phyloP scores from a whole-genome alignment of 2,888 invertebrate species.

The Rhimphoctona megacephalus region DNA sequence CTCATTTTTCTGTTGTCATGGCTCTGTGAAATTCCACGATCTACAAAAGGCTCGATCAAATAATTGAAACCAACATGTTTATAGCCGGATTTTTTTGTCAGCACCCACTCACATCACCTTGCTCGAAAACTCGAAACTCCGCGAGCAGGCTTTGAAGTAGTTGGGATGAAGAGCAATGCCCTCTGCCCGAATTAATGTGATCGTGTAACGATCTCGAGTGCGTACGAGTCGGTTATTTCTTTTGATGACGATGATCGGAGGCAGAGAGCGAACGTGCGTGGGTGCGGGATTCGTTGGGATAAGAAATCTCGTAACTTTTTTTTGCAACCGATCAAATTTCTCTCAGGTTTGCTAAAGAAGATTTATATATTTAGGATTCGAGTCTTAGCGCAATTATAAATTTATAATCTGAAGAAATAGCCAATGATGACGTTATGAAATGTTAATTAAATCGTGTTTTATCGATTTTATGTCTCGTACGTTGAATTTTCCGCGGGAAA shows the following conservation, averaged over 20 bases:
- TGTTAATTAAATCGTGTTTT: neutral
- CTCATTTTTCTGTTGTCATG: neutral
- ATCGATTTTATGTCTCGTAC: neutral
- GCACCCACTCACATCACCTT: slow-evolving; percentile 31
- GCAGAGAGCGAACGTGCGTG: slow-evolving; percentile 6
- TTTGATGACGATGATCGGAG: slow-evolving; percentile 17
- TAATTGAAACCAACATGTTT: neutral
- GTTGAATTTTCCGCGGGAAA: neutral
- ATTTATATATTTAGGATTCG: slow-evolving; percentile 12
- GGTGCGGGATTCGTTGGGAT: slow-evolving; percentile 39
- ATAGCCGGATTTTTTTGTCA: neutral
- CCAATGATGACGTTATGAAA: neutral
- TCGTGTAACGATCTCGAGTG: slow-evolving; percentile 35
- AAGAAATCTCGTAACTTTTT: slow-evolving; percentile 26
- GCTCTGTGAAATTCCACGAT: neutral
- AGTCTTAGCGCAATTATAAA: neutral
- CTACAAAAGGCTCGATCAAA: neutral
- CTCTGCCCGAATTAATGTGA: slow-evolving; percentile 53
- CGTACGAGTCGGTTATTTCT: slow-evolving; percentile 22
- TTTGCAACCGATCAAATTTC: slow-evolving; percentile 42
- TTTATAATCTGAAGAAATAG: neutral
- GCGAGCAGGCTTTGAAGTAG: neutral
- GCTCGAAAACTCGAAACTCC: slow-evolving; percentile 30
- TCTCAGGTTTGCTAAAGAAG: neutral
- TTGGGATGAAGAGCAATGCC: slow-evolving; percentile 45